Evolutionary conservation across 2,797 vertebrate genomes (phyloP).

Genomic region (Gymnodraco acuticeps): DNA sequence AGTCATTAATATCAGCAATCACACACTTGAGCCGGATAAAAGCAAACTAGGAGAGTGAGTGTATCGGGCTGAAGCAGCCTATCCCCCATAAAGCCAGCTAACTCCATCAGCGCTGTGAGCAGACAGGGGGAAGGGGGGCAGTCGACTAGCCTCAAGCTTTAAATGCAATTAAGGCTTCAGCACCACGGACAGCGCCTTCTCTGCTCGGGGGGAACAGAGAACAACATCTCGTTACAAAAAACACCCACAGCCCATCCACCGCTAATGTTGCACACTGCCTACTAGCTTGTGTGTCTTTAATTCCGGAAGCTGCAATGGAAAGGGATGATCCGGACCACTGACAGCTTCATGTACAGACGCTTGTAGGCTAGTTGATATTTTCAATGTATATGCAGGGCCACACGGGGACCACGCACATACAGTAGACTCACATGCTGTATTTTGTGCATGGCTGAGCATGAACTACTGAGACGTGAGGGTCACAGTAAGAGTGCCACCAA

Average conservation of each 20-base stretch:
- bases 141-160: constrained; percentile 53
- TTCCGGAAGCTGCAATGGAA: constrained; percentile 41
- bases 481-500: constrained; percentile 70
- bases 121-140: constrained; percentile 16
- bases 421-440: constrained; percentile 40
- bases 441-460: constrained; percentile 60
- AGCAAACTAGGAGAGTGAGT: constrained; percentile 51
- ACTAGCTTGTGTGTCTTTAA: constrained; percentile 16
- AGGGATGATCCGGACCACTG: constrained; percentile 17
- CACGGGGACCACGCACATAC: not conserved
- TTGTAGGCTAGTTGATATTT: not conserved
- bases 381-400: not conserved
- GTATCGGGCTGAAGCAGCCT: constrained; percentile 27
- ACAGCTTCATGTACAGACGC: constrained; percentile 8
- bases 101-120: constrained; percentile 33
- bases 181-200: constrained; percentile 51
- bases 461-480: constrained; percentile 65
- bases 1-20: constrained; percentile 67
- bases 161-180: constrained; percentile 62
- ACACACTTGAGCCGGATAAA: constrained; percentile 70
- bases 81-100: constrained; percentile 27
- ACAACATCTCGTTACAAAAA: constrained; percentile 7
- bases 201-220: constrained; percentile 6
- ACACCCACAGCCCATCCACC: constrained; percentile 4
- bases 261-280: constrained; percentile 9